Conservation (phyloP, 2,888 invertebrate genomes). For the Ligdia adustata region DNA sequence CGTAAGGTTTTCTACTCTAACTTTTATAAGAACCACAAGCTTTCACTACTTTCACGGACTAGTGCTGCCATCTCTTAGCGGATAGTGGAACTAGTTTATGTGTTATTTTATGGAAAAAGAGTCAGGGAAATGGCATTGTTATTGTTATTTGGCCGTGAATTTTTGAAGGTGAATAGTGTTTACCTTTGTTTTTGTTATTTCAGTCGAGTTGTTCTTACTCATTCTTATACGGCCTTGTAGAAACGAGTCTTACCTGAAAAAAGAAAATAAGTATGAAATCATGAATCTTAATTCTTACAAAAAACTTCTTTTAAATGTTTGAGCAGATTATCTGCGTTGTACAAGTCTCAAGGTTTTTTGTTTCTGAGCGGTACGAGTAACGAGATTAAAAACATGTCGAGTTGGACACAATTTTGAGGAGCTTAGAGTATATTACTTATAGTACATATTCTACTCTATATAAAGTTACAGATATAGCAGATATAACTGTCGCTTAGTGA, state of each 20-base stretch:
- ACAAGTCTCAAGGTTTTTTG: too few species aligned
- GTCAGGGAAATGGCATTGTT: conserved; percentile 36
- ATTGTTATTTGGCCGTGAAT: conserved; percentile 37
- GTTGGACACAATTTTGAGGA: too few species aligned
- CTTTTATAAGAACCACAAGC: conserved; percentile 29
- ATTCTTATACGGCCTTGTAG: not conserved
- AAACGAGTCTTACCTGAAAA: conserved; percentile 17
- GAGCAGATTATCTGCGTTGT: too few species aligned
- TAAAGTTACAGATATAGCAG: too few species aligned
- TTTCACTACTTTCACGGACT: conserved; percentile 8
- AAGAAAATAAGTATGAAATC: not conserved
- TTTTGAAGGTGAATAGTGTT: conserved; percentile 32
- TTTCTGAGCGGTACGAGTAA: too few species aligned
- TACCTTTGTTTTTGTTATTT: conserved; percentile 29
- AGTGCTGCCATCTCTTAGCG: conserved; percentile 70
- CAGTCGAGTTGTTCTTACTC: conserved; percentile 8
- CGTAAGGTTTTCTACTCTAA: conserved; percentile 50
- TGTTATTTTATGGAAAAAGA: conserved; percentile 30
- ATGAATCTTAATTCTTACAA: not conserved
- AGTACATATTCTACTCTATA: too few species aligned
- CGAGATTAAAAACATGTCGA: too few species aligned
- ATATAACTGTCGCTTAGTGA: too few species aligned
- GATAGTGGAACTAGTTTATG: conserved; percentile 52
- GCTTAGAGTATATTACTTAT: too few species aligned
- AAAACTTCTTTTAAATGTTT: too few species aligned